Evolutionary conservation across 1,140 invertebrate genomes (phyloP).

Genomic region (Cotesia glomerata): DNA sequence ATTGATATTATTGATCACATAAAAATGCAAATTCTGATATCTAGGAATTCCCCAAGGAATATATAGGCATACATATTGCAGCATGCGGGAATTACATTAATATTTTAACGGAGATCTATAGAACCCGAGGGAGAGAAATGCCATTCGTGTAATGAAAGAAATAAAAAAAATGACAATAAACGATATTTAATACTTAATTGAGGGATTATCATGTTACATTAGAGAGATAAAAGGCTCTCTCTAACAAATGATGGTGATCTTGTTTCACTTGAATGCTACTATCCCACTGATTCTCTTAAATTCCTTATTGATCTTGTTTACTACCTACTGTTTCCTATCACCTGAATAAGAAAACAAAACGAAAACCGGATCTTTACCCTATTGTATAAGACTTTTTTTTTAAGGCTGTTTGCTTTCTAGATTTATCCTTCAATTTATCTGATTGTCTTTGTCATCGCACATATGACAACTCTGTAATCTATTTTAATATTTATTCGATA

Average conservation of each 20-base stretch:
- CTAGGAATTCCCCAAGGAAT: neutral
- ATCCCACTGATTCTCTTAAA: neutral
- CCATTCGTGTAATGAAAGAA: neutral
- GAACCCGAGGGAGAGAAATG: neutral
- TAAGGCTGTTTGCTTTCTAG: neutral
- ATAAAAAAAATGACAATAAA: neutral
- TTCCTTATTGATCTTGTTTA: conserved; percentile 2
- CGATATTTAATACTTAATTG: conserved; percentile 25
- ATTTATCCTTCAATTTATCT: conserved; percentile 3
- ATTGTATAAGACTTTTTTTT: conserved; percentile 8
- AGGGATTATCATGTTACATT: conserved; percentile 13
- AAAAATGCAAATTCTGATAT: conserved; percentile 13
- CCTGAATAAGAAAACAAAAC: neutral
- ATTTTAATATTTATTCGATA: conserved; percentile 9
- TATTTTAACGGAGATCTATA: conserved; percentile 6
- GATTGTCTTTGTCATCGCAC: conserved; percentile 9
- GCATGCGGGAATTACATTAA: conserved; percentile 6
- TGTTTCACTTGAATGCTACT: neutral
- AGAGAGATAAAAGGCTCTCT: neutral
- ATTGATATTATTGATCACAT: conserved; percentile 13
- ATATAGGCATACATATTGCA: neutral
- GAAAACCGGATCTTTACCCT: neutral
- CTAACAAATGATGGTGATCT: neutral
- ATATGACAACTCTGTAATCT: neutral
- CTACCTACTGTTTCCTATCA: neutral